These are phyloP conservation scores for Lucilia sericata DNA, from an alignment of 1,140 invertebrate genomes.

Conservation along the genomic window DNA sequence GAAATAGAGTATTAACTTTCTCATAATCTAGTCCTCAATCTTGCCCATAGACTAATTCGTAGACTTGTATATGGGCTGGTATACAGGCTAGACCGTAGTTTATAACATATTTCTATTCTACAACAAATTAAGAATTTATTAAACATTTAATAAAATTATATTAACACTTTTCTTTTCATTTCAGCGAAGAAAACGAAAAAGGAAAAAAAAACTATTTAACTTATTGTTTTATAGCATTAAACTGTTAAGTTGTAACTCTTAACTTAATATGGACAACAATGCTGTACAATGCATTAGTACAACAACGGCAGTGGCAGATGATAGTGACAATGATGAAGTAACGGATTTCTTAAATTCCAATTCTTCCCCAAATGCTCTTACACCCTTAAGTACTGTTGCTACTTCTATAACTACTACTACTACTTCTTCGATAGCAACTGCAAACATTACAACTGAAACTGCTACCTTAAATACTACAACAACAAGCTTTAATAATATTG, in stretches of 20 bases:
- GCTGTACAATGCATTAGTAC: background rate
- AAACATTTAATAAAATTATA: too few relatives aligned
- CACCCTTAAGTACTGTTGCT: background rate
- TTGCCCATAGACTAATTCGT: too few relatives aligned
- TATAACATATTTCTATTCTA: too few relatives aligned
- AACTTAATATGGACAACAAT: slow-evolving; percentile 37
- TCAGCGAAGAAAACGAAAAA: background rate
- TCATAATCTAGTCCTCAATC: too few relatives aligned
- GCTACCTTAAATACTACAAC: too few relatives aligned
- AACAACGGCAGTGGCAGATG: slow-evolving; percentile 53
- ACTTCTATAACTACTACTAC: background rate
- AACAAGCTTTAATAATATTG: too few relatives aligned
- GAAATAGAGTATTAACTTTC: too few relatives aligned
- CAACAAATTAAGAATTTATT: too few relatives aligned
- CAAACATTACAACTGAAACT: slow-evolving; percentile 26
- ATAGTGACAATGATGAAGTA: slow-evolving; percentile 66
- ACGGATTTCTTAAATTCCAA: slow-evolving; percentile 66
- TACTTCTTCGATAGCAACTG: background rate
- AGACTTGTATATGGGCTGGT: too few relatives aligned
- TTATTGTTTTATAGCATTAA: background rate
- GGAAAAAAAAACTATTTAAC: background rate
- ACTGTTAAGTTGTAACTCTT: background rate
- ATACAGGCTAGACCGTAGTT: too few relatives aligned
- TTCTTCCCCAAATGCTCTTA: slow-evolving; percentile 50
- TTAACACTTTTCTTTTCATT: background rate